These are phyloP conservation scores for Sus cebifrons DNA, from an alignment of 2,797 vertebrate genomes.

Conservation along the genomic window DNA sequence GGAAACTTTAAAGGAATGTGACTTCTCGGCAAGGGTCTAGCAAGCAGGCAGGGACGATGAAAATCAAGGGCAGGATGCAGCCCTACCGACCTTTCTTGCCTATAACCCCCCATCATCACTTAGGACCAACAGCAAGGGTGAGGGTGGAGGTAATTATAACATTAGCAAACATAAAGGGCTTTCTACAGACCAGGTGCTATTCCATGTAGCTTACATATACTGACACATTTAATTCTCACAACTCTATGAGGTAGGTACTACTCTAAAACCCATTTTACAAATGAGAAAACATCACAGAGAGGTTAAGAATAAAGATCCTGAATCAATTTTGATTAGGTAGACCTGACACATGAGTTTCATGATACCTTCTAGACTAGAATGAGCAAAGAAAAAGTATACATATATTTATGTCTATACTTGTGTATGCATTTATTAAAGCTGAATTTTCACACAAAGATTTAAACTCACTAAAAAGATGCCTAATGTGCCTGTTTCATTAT, in stretches of 20 bases:
- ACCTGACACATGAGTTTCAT: neutral
- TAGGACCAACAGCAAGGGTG: neutral
- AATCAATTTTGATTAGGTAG: neutral
- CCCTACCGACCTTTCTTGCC: neutral
- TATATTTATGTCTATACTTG: neutral
- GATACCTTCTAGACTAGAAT: neutral
- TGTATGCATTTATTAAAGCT: neutral
- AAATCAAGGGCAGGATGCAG: neutral
- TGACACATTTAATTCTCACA: neutral
- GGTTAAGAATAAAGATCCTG: neutral
- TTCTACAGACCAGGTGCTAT: neutral
- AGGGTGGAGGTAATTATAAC: neutral
- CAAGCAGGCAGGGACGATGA: neutral
- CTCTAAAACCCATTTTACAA: neutral
- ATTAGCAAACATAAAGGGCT: neutral
- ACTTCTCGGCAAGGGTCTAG: neutral
- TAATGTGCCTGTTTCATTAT: neutral
- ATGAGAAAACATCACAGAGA: neutral
- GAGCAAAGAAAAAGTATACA: neutral
- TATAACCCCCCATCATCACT: too few species aligned
- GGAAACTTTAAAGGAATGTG: neutral
- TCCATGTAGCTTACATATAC: neutral
- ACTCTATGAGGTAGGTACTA: neutral
- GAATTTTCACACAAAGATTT: constrained; percentile 5
- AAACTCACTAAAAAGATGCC: neutral